Conservation (phyloP, 2,888 invertebrate genomes). For the Hoplodrina blanda region DNA sequence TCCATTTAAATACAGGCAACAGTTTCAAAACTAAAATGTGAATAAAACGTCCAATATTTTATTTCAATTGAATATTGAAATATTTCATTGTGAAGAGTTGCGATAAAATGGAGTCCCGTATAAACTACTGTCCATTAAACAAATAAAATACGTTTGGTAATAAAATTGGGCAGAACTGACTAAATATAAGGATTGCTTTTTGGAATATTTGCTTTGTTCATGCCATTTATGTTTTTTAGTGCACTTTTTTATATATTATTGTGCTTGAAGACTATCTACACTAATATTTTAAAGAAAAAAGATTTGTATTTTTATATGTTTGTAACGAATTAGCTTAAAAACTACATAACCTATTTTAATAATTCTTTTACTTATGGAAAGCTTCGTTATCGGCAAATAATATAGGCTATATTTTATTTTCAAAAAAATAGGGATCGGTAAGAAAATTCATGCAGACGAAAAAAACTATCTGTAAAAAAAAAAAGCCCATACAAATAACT, state of each 20-base stretch:
- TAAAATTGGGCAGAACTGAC: slow-evolving; percentile 38
- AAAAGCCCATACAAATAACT: too few relatives aligned
- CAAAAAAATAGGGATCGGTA: too few relatives aligned
- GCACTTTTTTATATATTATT: background rate
- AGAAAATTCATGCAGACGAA: too few relatives aligned
- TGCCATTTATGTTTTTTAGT: slow-evolving; percentile 6
- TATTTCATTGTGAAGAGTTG: slow-evolving; percentile 51
- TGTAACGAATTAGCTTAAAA: too few relatives aligned
- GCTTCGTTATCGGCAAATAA: too few relatives aligned
- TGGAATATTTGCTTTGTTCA: slow-evolving; percentile 12
- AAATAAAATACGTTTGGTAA: slow-evolving; percentile 56
- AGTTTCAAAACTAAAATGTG: slow-evolving; percentile 27
- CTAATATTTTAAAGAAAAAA: too few relatives aligned
- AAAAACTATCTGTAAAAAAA: too few relatives aligned
- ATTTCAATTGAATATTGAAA: slow-evolving; percentile 51
- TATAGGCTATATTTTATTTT: too few relatives aligned
- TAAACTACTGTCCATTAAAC: slow-evolving; percentile 51
- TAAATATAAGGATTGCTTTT: slow-evolving; percentile 38
- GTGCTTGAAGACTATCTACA: too few relatives aligned
- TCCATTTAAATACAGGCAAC: slow-evolving; percentile 16
- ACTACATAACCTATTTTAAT: too few relatives aligned
- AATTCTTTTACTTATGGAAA: too few relatives aligned
- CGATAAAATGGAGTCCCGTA: slow-evolving; percentile 46
- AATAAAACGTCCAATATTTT: slow-evolving; percentile 36
- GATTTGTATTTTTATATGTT: too few relatives aligned